Evolutionary conservation across 2,113 vertebrate genomes (phyloP), one percentile per base, ranked within the genome.

Genomic region (Semnornis frantzii): DNA sequence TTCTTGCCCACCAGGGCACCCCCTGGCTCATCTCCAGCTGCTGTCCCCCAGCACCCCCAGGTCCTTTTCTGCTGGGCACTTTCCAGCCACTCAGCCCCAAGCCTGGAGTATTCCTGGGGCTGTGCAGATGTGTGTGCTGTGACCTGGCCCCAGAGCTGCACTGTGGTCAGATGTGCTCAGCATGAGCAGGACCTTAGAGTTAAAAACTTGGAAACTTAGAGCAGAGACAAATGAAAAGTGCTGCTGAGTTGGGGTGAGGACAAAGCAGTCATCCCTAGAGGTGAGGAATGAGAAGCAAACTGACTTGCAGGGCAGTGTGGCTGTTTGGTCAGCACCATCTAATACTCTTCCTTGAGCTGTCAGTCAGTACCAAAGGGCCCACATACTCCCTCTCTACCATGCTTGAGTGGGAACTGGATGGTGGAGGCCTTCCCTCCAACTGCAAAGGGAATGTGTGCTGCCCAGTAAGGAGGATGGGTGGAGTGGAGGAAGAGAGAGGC

Each of bases 101-200:
- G 50, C 50, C 50, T 50, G 50, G 10, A 24, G 23, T 21, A 11
- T 9, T 23, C 50, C 50, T 50, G 50, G 50, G 50, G 50, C 23
- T 50, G 50, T 46, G 10, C 12, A 34, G 1, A 0, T 60, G 15
- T 1, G 0, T 21, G 31, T 4, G 8, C 31, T 39, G 18, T 75
- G 70, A 30, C 17, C 6, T 12, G 27, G 33, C 24, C n/a, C 6
- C 1, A 1, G 18, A 63, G 50, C 71, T 70, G 25, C 30, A 13
- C 31, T 4, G 0, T 28, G 23, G 30, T 30, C 58, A 66, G 44
- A 75, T 66, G 33, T 24, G 12, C n/a, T 52, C 8, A 5, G 31
- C 48, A n/a, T 63, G 33, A 59, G 17, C 9, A 34, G 42, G 46
- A 59, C 46, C 50, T 31, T 24, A 7, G 37, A 33, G 12, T 42